phyloP scores from a whole-genome alignment of 2,797 vertebrate species.

The Peromyscus melanophrys region DNA sequence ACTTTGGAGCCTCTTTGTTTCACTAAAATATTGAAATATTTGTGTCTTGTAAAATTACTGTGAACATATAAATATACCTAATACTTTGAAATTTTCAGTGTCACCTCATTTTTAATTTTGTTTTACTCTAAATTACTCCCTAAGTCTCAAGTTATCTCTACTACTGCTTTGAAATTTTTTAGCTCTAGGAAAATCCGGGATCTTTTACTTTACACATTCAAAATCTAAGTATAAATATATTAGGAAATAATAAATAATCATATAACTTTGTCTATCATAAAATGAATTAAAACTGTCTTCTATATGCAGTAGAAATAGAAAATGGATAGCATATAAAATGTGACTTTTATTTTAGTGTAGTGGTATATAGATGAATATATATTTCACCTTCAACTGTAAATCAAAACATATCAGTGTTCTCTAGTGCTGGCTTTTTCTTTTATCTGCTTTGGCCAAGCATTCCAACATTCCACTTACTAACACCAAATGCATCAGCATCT shows the following conservation, averaged over 20 bases:
- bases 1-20: background rate
- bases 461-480: background rate
- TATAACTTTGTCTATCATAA: slow-evolving; percentile 19
- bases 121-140: background rate
- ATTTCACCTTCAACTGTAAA: slow-evolving; percentile 3
- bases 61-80: background rate
- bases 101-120: background rate
- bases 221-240: slow-evolving; percentile 1
- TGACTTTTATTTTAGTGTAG: background rate
- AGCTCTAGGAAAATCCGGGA: background rate
- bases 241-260: slow-evolving; percentile 46
- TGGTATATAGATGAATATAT: background rate
- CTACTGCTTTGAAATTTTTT: background rate
- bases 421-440: background rate
- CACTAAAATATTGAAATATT: background rate
- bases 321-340: slow-evolving; percentile 13
- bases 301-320: slow-evolving; percentile 6
- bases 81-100: background rate
- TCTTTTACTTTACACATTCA: background rate
- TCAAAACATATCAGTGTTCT: background rate
- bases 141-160: background rate
- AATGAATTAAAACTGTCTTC: slow-evolving; percentile 27
- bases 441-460: background rate
- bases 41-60: slow-evolving; percentile 18
- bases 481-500: background rate